Percentiles rank a stretch among this genome's conserved stretches.
Evolutionary conservation across 2,113 vertebrate species (phyloP).

Genomic region (Clupea harengus): DNA sequence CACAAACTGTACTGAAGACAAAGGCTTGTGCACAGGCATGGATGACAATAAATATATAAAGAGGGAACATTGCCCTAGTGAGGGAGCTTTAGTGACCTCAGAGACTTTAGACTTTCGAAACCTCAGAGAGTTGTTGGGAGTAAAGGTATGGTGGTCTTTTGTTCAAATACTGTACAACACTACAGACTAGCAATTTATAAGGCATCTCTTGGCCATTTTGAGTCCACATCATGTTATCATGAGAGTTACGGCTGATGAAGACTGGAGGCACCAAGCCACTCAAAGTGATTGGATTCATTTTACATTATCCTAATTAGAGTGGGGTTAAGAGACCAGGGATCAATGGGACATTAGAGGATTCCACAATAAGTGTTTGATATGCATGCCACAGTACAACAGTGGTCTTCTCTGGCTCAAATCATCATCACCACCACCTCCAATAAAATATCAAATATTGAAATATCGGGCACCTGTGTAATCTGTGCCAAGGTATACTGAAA

Average conservation of each 20-base stretch:
- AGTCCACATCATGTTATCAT: not conserved
- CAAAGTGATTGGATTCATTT: not conserved
- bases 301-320: conserved; percentile 13
- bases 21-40: too few relatives aligned
- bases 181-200: not conserved
- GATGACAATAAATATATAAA: too few relatives aligned
- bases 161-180: not conserved
- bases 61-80: too few relatives aligned
- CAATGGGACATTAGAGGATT: conserved; percentile 1
- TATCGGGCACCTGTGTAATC: not conserved
- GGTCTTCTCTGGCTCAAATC: not conserved
- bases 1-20: too few relatives aligned
- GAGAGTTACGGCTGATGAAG: not conserved
- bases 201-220: not conserved
- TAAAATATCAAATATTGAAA: not conserved
- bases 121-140: too few relatives aligned
- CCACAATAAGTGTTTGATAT: not conserved
- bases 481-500: not conserved
- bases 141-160: not conserved
- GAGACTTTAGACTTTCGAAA: too few relatives aligned
- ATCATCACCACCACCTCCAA: not conserved
- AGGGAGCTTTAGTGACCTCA: too few relatives aligned
- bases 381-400: not conserved
- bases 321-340: not conserved
- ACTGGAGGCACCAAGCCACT: conserved; percentile 3